Evolutionary conservation across 2,113 vertebrate species (phyloP).

Genomic region (Rhinolophus sinicus): DNA sequence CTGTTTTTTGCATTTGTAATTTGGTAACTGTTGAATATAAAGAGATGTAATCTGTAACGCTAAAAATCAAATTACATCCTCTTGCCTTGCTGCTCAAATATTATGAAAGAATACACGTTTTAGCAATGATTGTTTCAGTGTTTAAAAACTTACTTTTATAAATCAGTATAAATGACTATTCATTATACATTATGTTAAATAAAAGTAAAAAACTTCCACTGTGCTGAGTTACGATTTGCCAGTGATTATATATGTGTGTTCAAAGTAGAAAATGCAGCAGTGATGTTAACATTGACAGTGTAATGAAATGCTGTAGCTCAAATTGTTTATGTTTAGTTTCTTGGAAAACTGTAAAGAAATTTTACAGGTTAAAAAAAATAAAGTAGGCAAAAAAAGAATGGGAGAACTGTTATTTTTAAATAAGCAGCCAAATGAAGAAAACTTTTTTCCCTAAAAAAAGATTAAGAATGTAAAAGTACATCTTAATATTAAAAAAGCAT

Average conservation of each 20-base stretch:
- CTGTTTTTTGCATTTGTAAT: constrained; percentile 56
- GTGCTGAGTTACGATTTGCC: constrained; percentile 55
- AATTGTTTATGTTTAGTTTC: constrained; percentile 46
- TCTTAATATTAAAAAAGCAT: constrained; percentile 84
- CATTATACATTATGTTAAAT: constrained; percentile 80
- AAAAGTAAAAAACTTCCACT: constrained; percentile 82
- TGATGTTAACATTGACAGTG: not conserved
- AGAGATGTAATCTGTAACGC: constrained; percentile 72
- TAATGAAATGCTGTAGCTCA: constrained; percentile 67
- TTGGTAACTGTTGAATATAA: constrained; percentile 70
- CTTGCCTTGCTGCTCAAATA: constrained; percentile 71
- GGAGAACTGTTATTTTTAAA: constrained; percentile 70
- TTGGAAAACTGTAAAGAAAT: constrained; percentile 82
- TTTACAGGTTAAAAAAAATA: constrained; percentile 79
- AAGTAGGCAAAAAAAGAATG: constrained; percentile 63
- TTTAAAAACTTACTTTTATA: constrained; percentile 78
- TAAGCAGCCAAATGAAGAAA: constrained; percentile 80
- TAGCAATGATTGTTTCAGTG: constrained; percentile 81
- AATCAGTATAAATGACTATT: constrained; percentile 77
- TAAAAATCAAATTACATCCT: constrained; percentile 61
- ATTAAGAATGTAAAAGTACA: constrained; percentile 79
- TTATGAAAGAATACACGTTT: constrained; percentile 79
- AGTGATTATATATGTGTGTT: constrained; percentile 51
- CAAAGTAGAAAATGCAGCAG: constrained; percentile 68
- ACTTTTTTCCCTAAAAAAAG: constrained; percentile 67